Base-by-base conservation (phyloP, 2,113 vertebrate species). In the Myrmophylax atrothorax region DNA sequence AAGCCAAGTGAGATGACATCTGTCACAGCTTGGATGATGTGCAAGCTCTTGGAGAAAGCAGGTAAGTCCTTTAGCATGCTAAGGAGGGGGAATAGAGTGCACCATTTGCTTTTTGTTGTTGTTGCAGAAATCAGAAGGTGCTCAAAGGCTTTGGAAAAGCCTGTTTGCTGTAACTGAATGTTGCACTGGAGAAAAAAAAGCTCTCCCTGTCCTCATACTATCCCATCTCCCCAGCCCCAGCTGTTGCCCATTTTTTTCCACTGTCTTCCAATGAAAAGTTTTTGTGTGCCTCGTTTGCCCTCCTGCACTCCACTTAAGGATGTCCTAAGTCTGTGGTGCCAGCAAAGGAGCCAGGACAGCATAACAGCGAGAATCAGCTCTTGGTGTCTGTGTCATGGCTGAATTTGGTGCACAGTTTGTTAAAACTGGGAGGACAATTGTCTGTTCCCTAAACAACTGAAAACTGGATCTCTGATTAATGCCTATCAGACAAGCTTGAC, bases 1-100 rank as follows among this genome's bases (percentile, higher is more conserved):
- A 99, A 99, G 89, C 99, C 99, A 79, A 99, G 99, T 25, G 99
- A 99, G 97, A 98, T 99, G 99, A 99, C 99, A 3, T 99, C 99
- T 2, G 99, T 99, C 92, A 99, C 99, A 0, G 98, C 99, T 7
- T 99, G 99, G 99, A 99, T 99, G 99, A 97, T 99, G 98, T 99
- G 99, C 98, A 98, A 98, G 42, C 97, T 99, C 80, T 95, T 99
- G 96, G 96, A 98, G 62, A 97, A 98, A 98, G 99, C 99, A 95
- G 99, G 99, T 99, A 96, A 93, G 13, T 29, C 46, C 23, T 1
- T 0, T 46, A 35, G 18, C 4, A 0, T 53, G 26, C 10, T 40
- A 42, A 53, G 49, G 16, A 37, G 8, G 5, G 14, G 46, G 7
- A 28, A 38, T 12, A 3, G 58, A 19, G 18, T 38, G 33, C 59